Percentiles rank a stretch among this genome's conserved stretches.
Evolutionary conservation across 1,140 invertebrate genomes (phyloP).

Genomic region (Drosophila persimilis): DNA sequence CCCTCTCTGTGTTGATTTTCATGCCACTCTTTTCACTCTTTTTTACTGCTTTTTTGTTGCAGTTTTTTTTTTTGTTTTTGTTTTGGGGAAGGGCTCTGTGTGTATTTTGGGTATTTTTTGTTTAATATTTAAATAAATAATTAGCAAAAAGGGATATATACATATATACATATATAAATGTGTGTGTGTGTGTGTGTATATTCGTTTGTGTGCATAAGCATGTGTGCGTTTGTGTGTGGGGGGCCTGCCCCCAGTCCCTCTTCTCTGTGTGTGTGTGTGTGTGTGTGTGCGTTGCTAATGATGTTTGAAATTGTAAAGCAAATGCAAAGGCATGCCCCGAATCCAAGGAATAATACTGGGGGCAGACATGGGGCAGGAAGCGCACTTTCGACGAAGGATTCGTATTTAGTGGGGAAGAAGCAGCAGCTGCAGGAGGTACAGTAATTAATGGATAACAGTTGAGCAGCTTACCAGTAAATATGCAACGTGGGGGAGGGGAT

Average conservation of each 20-base stretch:
- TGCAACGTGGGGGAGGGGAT: neutral
- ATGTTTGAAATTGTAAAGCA: conserved; percentile 80
- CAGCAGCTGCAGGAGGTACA: conserved; percentile 6
- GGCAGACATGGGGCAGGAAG: neutral
- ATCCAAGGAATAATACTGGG: conserved; percentile 39
- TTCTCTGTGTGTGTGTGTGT: neutral
- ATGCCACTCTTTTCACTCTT: conserved; percentile 59
- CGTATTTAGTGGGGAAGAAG: conserved; percentile 15
- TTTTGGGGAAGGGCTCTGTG: conserved; percentile 4
- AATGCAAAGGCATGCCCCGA: conserved; percentile 76
- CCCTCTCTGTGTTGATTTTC: conserved; percentile 53
- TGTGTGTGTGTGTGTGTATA: no score
- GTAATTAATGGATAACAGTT: conserved; percentile 42
- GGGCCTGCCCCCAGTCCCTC: neutral
- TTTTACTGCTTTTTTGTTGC: conserved; percentile 53
- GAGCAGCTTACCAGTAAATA: conserved; percentile 17
- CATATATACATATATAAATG: neutral
- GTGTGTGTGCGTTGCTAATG: conserved; percentile 75
- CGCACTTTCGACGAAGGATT: no score
- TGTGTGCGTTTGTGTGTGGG: conserved; percentile 26
- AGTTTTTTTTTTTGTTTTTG: conserved; percentile 37
- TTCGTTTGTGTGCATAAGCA: no score
- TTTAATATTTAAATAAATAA: conserved; percentile 83
- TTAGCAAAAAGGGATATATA: conserved; percentile 81
- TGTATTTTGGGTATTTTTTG: conserved; percentile 73